Evolutionary conservation across 2,113 vertebrate species (phyloP).

Genomic region (Melanerpes formicivorus): DNA sequence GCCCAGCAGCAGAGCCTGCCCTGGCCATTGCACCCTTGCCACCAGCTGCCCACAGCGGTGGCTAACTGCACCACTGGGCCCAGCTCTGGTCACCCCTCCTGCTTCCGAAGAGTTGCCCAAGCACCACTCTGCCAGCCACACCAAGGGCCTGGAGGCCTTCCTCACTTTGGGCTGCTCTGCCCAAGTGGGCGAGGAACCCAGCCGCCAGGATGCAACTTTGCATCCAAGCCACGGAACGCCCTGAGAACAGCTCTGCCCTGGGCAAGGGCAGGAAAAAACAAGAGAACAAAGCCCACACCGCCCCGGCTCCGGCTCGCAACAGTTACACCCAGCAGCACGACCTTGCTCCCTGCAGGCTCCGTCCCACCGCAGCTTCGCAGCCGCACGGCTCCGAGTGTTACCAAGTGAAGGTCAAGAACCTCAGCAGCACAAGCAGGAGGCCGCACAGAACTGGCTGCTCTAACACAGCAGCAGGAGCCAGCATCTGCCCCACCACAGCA

Average conservation of each 20-base stretch:
- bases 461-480: fast-evolving
- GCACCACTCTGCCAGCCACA: not conserved
- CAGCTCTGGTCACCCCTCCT: not conserved
- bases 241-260: not conserved
- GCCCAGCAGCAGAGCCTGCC: fast-evolving
- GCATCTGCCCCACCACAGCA: fast-evolving
- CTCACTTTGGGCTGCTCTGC: fast-evolving
- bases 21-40: not conserved
- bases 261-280: not conserved
- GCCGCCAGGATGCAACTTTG: not conserved
- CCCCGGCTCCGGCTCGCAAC: conserved; percentile 28
- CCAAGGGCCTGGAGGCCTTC: fast-evolving
- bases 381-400: fast-evolving
- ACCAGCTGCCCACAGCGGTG: not conserved
- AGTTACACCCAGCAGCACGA: conserved; percentile 33
- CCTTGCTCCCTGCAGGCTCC: not conserved
- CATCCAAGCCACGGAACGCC: not conserved
- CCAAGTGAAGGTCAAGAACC: not conserved
- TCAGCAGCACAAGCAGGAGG: not conserved
- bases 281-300: conserved; percentile 33
- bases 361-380: not conserved
- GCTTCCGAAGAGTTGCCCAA: fast-evolving
- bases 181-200: fast-evolving
- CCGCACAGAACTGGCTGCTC: fast-evolving
- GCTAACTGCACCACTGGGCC: not conserved